These are phyloP conservation scores for Dicerorhinus sumatrensis DNA, from an alignment of 2,113 vertebrate species.

Conservation along the genomic window DNA sequence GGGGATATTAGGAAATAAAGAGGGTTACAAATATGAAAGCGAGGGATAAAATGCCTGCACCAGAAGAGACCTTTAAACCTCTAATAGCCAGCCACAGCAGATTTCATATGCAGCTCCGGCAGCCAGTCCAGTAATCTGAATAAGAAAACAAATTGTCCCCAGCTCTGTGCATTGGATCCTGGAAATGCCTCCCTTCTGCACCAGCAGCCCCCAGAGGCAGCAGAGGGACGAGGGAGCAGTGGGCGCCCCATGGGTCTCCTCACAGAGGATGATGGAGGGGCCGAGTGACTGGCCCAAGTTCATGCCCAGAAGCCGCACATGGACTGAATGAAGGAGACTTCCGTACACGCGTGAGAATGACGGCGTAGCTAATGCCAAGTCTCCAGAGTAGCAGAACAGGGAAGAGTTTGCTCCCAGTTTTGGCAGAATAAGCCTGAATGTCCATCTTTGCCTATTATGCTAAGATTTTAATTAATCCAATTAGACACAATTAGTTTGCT, in stretches of 20 bases:
- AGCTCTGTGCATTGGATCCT: background rate
- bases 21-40: conserved; percentile 77
- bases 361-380: accelerated
- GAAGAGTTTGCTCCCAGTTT: background rate
- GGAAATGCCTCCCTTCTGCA: background rate
- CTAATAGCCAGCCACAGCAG: background rate
- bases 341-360: accelerated
- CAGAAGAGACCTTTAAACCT: conserved; percentile 48
- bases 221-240: accelerated
- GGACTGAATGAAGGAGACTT: background rate
- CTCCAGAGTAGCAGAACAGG: accelerated
- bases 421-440: accelerated
- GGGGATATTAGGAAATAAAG: conserved; percentile 77
- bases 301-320: accelerated
- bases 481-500: background rate
- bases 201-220: background rate
- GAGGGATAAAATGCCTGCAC: conserved; percentile 52
- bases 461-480: background rate
- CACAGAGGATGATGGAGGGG: accelerated
- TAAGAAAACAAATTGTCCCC: background rate
- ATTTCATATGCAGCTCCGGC: background rate
- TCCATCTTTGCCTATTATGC: background rate
- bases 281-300: accelerated
- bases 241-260: accelerated
- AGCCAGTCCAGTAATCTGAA: conserved; percentile 16